A percentile compares a stretch with the other conserved stretches of the same genome.
phyloP scores from a whole-genome alignment of 2,113 vertebrate species.

The Regulus satrapa region DNA sequence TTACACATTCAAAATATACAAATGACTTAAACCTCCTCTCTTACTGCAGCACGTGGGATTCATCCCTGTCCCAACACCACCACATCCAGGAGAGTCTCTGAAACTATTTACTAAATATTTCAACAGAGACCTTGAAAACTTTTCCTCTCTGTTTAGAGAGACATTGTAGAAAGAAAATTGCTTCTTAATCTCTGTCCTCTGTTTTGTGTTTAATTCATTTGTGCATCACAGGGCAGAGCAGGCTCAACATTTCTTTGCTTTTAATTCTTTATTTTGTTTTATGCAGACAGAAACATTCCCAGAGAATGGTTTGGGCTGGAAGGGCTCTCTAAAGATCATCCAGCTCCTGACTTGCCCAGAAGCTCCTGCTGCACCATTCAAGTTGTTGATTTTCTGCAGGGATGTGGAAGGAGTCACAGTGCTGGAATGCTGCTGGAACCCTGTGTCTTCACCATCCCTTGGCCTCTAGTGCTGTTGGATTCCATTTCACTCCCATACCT shows the following conservation, averaged over 20 bases:
- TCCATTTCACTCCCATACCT: neutral
- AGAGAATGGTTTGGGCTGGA: neutral
- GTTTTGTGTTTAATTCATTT: neutral
- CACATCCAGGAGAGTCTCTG: neutral
- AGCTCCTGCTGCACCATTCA: neutral
- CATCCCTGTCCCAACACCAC: neutral
- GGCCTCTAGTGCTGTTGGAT: neutral
- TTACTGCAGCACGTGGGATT: accelerated
- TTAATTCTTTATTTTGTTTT: neutral
- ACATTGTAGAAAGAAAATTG: neutral
- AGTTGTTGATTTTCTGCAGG: neutral
- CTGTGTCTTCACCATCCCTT: neutral
- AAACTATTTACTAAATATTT: neutral
- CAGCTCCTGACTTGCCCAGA: neutral
- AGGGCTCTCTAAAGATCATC: neutral
- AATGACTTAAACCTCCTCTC: neutral
- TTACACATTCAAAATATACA: neutral
- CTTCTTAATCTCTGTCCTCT: neutral
- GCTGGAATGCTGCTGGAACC: neutral
- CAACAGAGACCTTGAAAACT: neutral
- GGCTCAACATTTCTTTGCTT: neutral
- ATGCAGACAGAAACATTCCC: neutral
- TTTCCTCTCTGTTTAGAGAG: neutral
- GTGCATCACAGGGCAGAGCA: neutral
- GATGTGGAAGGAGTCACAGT: neutral